Conservation (phyloP, 2,888 invertebrate genomes). For the Bimastos eiseni region DNA sequence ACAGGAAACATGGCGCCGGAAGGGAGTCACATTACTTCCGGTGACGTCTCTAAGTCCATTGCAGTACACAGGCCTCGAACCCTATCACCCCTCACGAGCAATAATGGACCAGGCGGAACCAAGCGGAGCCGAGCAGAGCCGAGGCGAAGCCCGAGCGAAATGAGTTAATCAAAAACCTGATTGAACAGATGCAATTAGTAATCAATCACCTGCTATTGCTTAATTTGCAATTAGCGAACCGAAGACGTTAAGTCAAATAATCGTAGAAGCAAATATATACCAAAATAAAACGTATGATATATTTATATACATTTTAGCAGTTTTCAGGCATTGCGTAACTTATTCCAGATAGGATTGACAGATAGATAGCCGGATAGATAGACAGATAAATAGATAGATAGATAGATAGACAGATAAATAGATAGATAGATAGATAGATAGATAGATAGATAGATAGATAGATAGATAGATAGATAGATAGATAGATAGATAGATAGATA, state of each 20-base stretch:
- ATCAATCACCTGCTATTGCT: constrained; percentile 9
- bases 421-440: no score
- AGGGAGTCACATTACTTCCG: constrained; percentile 5
- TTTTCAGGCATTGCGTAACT: no score
- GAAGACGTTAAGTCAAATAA: background rate
- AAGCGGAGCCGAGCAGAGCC: background rate
- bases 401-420: no score
- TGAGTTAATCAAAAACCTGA: constrained; percentile 18
- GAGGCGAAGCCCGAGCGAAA: background rate
- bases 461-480: background rate
- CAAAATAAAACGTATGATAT: no score
- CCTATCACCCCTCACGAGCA: background rate
- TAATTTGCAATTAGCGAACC: constrained; percentile 2
- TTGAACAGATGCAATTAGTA: background rate
- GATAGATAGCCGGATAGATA: no score
- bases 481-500: no score
- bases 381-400: no score
- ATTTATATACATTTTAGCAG: background rate
- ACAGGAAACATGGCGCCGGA: background rate
- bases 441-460: background rate
- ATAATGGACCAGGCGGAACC: constrained; percentile 7
- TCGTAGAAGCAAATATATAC: background rate
- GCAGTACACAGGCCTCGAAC: background rate
- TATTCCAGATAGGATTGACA: no score
- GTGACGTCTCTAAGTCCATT: background rate